These are phyloP conservation scores for Clarias laeviceps DNA, from an alignment of 2,797 vertebrate genomes.

Conservation along the genomic window DNA sequence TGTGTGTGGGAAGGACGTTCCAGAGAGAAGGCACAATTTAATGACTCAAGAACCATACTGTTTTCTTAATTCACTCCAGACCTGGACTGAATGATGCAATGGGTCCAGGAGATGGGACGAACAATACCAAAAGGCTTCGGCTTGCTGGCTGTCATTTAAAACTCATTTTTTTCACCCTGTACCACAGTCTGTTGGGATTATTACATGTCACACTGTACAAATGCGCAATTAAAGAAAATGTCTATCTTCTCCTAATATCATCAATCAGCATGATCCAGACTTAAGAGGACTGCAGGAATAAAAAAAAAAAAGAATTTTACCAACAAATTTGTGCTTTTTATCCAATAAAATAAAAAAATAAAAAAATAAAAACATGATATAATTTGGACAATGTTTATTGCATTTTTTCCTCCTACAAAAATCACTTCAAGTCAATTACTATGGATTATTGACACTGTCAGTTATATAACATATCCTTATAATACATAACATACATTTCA, in stretches of 20 bases:
- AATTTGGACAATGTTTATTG: slow-evolving; percentile 38
- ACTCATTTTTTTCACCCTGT: background rate
- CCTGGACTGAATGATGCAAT: slow-evolving; percentile 38
- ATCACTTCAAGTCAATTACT: slow-evolving; percentile 13
- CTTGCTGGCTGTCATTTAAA: background rate
- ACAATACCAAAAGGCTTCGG: background rate
- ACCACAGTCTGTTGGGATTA: background rate
- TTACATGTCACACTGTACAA: background rate
- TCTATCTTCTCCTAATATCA: background rate
- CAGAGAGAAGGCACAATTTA: background rate
- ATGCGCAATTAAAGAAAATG: background rate
- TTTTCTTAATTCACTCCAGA: slow-evolving; percentile 14
- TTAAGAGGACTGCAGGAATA: background rate
- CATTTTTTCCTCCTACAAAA: slow-evolving; percentile 20
- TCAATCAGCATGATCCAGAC: background rate
- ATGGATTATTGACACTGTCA: slow-evolving; percentile 13
- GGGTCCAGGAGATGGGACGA: background rate
- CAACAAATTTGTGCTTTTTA: background rate
- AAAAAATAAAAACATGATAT: slow-evolving; percentile 3
- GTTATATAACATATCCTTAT: slow-evolving; percentile 26
- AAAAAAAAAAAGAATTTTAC: background rate
- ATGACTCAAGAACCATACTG: slow-evolving; percentile 9
- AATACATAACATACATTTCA: slow-evolving; percentile 20
- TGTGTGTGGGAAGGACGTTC: slow-evolving; percentile 8
- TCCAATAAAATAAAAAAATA: background rate